These are phyloP conservation scores for Tetraodon nigroviridis DNA, from an alignment of 2,113 vertebrate genomes.

Conservation along the genomic window DNA sequence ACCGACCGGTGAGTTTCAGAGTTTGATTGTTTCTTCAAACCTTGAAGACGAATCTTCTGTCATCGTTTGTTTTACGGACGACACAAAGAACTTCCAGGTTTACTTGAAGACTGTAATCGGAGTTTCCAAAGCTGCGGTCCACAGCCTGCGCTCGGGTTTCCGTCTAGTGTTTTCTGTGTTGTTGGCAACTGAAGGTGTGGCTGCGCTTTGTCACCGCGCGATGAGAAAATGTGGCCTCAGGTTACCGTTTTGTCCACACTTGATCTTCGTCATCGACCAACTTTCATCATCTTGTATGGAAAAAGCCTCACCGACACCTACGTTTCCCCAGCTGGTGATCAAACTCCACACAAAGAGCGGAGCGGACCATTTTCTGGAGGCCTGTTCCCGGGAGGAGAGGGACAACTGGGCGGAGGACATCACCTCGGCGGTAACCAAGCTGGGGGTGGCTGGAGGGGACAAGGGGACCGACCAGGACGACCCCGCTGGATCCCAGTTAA, in stretches of 20 bases:
- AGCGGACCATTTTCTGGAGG: slow-evolving; percentile 86
- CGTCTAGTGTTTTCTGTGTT: slow-evolving; percentile 8
- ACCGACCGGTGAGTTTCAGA: slow-evolving; percentile 77
- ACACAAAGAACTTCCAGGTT: no score
- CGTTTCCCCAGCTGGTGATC: slow-evolving; percentile 77
- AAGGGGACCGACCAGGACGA: slow-evolving; percentile 56
- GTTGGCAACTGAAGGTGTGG: slow-evolving; percentile 18
- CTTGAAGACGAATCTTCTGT: neutral
- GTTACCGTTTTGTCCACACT: slow-evolving; percentile 28
- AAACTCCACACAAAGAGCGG: slow-evolving; percentile 82
- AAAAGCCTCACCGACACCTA: neutral
- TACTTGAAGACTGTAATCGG: no score
- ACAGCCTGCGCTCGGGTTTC: neutral
- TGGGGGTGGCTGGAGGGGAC: slow-evolving; percentile 61
- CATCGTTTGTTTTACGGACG: neutral
- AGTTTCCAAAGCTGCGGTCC: no score
- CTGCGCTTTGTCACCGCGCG: neutral
- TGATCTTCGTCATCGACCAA: neutral
- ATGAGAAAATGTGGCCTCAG: slow-evolving; percentile 27
- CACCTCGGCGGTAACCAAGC: slow-evolving; percentile 75
- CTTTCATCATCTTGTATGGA: neutral
- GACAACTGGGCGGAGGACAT: slow-evolving; percentile 90
- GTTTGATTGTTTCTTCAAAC: neutral
- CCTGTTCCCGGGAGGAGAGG: slow-evolving; percentile 86
- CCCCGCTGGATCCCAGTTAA: slow-evolving; percentile 68